phyloP scores from a whole-genome alignment of 2,888 invertebrate genomes.

The Trichogramma dendrolimi region DNA sequence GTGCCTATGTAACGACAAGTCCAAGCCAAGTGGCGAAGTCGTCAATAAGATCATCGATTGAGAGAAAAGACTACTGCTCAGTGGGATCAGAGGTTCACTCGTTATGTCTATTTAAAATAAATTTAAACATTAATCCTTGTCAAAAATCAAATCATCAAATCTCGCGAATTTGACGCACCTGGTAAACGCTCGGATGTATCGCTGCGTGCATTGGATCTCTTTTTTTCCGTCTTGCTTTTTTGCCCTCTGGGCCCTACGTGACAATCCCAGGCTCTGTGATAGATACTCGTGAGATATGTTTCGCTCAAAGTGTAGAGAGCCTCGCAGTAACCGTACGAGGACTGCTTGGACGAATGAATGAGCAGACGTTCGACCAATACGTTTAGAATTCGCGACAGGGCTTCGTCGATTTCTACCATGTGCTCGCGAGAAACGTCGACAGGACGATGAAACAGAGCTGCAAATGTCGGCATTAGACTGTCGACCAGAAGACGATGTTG shows the following conservation, averaged over 20 bases:
- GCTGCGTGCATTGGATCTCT: conserved; percentile 25
- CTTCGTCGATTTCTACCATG: conserved; percentile 50
- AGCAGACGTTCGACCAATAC: conserved; percentile 56
- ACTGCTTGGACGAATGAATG: conserved; percentile 63
- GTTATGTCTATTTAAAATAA: conserved; percentile 11
- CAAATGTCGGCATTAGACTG: conserved; percentile 56
- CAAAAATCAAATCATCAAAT: not conserved
- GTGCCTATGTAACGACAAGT: conserved; percentile 53
- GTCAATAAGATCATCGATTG: conserved; percentile 51
- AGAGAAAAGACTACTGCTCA: conserved; percentile 45
- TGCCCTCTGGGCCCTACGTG: conserved; percentile 15
- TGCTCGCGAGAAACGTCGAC: conserved; percentile 34
- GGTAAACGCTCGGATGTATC: conserved; percentile 12
- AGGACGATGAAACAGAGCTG: conserved; percentile 41
- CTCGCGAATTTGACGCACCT: conserved; percentile 7
- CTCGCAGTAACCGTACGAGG: conserved; percentile 66
- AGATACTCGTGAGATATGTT: conserved; percentile 65
- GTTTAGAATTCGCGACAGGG: conserved; percentile 58
- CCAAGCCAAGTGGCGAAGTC: conserved; percentile 55
- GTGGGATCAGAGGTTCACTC: conserved; percentile 29
- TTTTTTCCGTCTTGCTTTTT: conserved; percentile 24
- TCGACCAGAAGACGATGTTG: conserved; percentile 51
- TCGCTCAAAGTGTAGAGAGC: conserved; percentile 65
- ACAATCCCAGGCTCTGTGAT: conserved; percentile 66
- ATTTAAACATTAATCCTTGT: not conserved